Evolutionary conservation across 30 jellyfish, hydroid and myxozoan species (phyloP), one percentile per base, ranked within the genome.

Genomic region (Cassiopea andromeda): DNA sequence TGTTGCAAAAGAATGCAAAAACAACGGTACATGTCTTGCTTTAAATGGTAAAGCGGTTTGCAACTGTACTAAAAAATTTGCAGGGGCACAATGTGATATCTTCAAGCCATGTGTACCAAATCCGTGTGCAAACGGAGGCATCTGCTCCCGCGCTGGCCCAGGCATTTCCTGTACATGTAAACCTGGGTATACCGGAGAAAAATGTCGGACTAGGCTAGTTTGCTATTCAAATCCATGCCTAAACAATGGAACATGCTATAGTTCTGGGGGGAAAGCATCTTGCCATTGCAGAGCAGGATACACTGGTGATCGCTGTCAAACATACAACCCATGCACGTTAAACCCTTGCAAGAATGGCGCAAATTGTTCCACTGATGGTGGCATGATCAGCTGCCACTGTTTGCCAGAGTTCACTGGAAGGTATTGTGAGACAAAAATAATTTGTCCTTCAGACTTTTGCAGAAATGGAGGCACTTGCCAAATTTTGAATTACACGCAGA

Each of bases 341-440:
- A 64, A 16, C 19, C 82, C 90, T 16, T 81, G 90, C 64, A 68
- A 81, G 43, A 81, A 81, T 48, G 18, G n/a, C 17, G 82, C 82
- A 19, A 43, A n/a, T 2, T 81, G 90, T 38, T 68, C 48, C 5
- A 14, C 15, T 18, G 9, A 7, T 16, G 49, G 67, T 13, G 73
- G 60, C 57, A 48, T 16, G 47, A 69, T 73, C 15, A 4, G 47
- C 27, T 81, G 90, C 70, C 70, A 44, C 43, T 81, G 90, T 43
- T 43, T 67, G 17, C 80, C 49, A n/a, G 50, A 70, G 10, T 66
- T 81, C 49, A 81, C 90, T 46, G 90, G 90, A 47, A 27, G 46
- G n/a, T 66, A 45, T 44, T 81, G 90, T 12, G 90, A 81, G 73
- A 38, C 90, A 8, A 58, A 46, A 46, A 45, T 81, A 27, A 7